Evolutionary conservation across 1,140 invertebrate genomes (phyloP), one percentile per base, ranked within the genome.

Genomic region (Drosophila elegans): DNA sequence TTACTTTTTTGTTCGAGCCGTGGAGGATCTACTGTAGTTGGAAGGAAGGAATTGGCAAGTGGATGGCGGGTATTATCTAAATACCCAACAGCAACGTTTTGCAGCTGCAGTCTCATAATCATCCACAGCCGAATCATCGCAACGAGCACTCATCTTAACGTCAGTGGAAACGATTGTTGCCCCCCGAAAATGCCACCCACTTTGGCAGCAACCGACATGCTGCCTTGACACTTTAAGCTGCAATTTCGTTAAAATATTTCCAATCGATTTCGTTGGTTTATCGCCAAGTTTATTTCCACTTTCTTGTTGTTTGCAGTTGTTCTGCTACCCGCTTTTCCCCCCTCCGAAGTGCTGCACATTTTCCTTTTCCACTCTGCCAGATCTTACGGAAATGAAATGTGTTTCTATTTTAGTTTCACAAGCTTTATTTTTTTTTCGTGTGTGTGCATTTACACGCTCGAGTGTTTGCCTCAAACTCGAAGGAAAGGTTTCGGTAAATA

Each of bases 231-330:
- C 73, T 91, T 91, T 91, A 91, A 91, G 89, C 84, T 91, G 80
- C 89, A 91, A 89, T 91, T 91, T 91, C 73, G 78, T 82, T 91
- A 91, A 91, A 89, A 81, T 82, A 80, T 85, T 91, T 89, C 67
- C 74, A 89, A 91, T 91, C 89, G 89, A 91, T 91, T 91, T 91
- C 78, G 84, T 73, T 91, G 80, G 83, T 91, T 91, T 89, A 91
- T 78, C 89, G 82, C 78, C 88, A 91, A 91, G 80, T 88, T 86
- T 80, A 80, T 82, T 88, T 88, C 64, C 83, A 82, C 75, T 88
- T 88, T 78, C 83, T 73, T 77, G 76, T 76, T 82, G 66, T 82
- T 82, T 90, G 77, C 76, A 75, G 72, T 75, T 67, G 61, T 67
- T 42, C 45, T 60, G 29, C 67, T 61, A 46, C 53, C 64, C 39